These are phyloP conservation scores for Hypercompe scribonia DNA, from an alignment of 2,888 invertebrate genomes.

Conservation along the genomic window DNA sequence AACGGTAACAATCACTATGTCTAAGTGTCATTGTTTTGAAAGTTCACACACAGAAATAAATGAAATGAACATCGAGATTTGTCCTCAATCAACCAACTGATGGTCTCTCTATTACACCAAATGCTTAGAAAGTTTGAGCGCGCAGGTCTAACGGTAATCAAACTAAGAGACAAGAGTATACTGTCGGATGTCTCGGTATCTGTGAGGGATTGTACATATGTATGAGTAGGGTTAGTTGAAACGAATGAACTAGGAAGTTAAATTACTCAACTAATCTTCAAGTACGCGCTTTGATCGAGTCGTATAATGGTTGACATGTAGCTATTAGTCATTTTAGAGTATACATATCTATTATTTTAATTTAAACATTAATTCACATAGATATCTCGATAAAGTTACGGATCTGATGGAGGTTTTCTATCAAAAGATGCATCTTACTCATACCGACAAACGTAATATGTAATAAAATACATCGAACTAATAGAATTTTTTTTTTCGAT, in stretches of 20 bases:
- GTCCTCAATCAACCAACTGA: slow-evolving; percentile 29
- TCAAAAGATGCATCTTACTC: too few relatives aligned
- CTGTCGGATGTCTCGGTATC: slow-evolving; percentile 28
- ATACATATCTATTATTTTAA: not conserved
- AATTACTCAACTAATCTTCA: not conserved
- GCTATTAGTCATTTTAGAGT: not conserved
- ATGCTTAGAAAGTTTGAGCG: slow-evolving; percentile 73
- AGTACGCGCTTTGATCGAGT: not conserved
- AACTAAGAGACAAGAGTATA: slow-evolving; percentile 63
- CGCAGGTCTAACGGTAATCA: slow-evolving; percentile 74
- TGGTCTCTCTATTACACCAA: slow-evolving; percentile 61
- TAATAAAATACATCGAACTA: too few relatives aligned
- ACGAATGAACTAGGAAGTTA: slow-evolving; percentile 1
- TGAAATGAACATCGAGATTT: not conserved
- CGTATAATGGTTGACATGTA: not conserved
- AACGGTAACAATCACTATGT: too few relatives aligned
- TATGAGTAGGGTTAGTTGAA: not conserved
- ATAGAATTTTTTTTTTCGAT: too few relatives aligned
- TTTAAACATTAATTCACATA: too few relatives aligned
- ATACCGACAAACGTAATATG: too few relatives aligned
- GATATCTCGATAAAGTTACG: too few relatives aligned
- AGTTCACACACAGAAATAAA: not conserved
- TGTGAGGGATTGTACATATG: not conserved
- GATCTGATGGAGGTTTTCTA: too few relatives aligned
- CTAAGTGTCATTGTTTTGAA: not conserved